Base-by-base conservation (phyloP, 2,113 vertebrate genomes). In the Pholis gunnellus region DNA sequence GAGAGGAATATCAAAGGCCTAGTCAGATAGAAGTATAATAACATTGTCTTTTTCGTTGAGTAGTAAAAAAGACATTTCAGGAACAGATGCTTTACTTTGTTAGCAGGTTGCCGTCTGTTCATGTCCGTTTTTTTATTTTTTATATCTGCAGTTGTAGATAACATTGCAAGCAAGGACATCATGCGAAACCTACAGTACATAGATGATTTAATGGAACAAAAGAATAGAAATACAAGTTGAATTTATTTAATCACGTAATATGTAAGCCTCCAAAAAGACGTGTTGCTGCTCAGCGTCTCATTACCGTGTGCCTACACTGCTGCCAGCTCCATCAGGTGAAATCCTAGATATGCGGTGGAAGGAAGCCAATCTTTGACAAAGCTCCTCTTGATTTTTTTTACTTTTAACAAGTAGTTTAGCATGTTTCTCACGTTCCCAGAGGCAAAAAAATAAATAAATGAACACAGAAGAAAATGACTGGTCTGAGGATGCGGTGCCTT, bases 321-420 rank as follows among this genome's bases (percentile, higher is more conserved):
- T 42, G 72, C 34, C 27, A 65, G 60, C 29, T 65, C 22, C 4
- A 50, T 57, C 64, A 36, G 38, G 22, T 50, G 2, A 72, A 72
- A 85, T 72, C 81, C 79, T 71, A 34, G 36, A 70, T 78, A 67
- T 70, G 54, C 1, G 3, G 38, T 60, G 13, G 14, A 48, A 75
- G 29, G 63, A 60, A 73, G 5, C 15, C 60, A 29, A 56, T 78
- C 64, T 50, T 48, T 72, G 71, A 77, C 20, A 29, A 67, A 25
- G 38, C 36, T 72, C 0, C 7, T 54, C n/a, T 42, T 75, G 50
- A 87, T 75, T 52, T 36, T 42, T 72, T 74, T 73, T 59, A 40
- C 44, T 76, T 71, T 78, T 77, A 83, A 81, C 68, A 79, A 73
- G 69, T 52, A 52, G 63, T 77, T 82, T 57, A 61, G 71, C 34